Evolutionary conservation across 2,888 invertebrate genomes (phyloP).

Genomic region (Esperia sulphurella): DNA sequence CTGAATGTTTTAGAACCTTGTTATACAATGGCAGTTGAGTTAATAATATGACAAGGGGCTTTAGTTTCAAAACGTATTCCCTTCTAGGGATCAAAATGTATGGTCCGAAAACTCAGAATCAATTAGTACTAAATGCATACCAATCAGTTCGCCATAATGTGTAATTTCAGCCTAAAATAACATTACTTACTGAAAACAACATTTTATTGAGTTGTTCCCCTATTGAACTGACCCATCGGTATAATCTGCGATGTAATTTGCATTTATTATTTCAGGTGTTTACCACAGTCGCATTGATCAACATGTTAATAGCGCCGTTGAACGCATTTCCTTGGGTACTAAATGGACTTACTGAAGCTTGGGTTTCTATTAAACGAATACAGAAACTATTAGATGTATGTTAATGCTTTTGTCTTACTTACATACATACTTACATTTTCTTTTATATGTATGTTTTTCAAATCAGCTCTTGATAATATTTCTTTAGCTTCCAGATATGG

Average conservation of each 20-base stretch:
- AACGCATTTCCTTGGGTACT: constrained; percentile 99
- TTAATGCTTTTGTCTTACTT: constrained; percentile 18
- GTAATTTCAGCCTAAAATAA: too few relatives aligned
- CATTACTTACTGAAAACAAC: too few relatives aligned
- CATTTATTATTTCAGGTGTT: constrained; percentile 80
- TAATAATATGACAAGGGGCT: too few relatives aligned
- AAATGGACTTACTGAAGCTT: constrained; percentile 96
- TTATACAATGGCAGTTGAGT: too few relatives aligned
- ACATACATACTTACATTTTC: not conserved
- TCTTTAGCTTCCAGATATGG: constrained; percentile 80
- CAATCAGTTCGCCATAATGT: too few relatives aligned
- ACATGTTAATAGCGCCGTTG: constrained; percentile 96
- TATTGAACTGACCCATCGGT: too few relatives aligned
- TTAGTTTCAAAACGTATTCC: too few relatives aligned
- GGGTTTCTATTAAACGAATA: constrained; percentile 94
- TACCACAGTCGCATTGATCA: constrained; percentile 95
- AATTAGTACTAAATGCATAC: too few relatives aligned
- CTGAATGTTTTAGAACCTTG: too few relatives aligned
- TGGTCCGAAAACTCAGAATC: too few relatives aligned
- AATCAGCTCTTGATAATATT: not conserved
- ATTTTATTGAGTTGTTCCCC: too few relatives aligned
- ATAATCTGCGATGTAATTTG: not conserved
- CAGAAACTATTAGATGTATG: constrained; percentile 88
- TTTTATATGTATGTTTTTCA: not conserved
- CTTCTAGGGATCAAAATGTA: too few relatives aligned